Conservation (phyloP, 2,888 invertebrate genomes). For the Drosophila infuscata region DNA sequence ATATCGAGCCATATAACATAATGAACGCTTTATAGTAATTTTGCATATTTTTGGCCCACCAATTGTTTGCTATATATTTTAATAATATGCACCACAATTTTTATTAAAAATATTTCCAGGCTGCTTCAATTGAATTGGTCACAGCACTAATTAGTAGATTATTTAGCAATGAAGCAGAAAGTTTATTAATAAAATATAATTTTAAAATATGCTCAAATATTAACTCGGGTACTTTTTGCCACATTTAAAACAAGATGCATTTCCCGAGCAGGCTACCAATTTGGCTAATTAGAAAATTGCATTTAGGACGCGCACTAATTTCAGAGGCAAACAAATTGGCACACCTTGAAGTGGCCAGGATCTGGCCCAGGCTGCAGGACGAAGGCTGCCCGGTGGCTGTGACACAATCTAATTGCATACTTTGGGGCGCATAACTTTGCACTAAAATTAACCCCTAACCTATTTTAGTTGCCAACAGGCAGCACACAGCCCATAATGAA, state of each 20-base stretch:
- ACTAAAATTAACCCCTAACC: constrained; percentile 82
- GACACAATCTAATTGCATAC: constrained; percentile 80
- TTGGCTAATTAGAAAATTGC: constrained; percentile 77
- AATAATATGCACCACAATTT: constrained; percentile 46
- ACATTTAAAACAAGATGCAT: not conserved
- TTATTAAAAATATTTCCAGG: constrained; percentile 26
- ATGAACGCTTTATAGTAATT: constrained; percentile 69
- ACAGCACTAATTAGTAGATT: constrained; percentile 19
- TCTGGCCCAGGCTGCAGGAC: constrained; percentile 3
- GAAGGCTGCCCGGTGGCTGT: constrained; percentile 49
- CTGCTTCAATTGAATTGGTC: constrained; percentile 7
- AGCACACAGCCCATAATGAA: constrained; percentile 67
- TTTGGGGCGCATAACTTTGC: constrained; percentile 80
- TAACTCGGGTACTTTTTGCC: not conserved
- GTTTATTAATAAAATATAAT: not conserved
- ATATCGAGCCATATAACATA: constrained; percentile 76
- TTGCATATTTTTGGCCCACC: constrained; percentile 62
- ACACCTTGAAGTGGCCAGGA: constrained; percentile 27
- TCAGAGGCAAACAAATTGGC: constrained; percentile 69
- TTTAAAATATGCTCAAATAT: not conserved
- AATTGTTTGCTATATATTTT: constrained; percentile 31
- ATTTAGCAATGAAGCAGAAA: not conserved
- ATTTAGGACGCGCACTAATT: constrained; percentile 71
- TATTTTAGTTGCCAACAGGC: constrained; percentile 63
- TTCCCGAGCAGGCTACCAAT: constrained; percentile 28